A percentile compares a stretch with the other conserved stretches of the same genome.
These are phyloP conservation scores for Octomys mimax DNA, from an alignment of 2,797 vertebrate species.

Conservation along the genomic window DNA sequence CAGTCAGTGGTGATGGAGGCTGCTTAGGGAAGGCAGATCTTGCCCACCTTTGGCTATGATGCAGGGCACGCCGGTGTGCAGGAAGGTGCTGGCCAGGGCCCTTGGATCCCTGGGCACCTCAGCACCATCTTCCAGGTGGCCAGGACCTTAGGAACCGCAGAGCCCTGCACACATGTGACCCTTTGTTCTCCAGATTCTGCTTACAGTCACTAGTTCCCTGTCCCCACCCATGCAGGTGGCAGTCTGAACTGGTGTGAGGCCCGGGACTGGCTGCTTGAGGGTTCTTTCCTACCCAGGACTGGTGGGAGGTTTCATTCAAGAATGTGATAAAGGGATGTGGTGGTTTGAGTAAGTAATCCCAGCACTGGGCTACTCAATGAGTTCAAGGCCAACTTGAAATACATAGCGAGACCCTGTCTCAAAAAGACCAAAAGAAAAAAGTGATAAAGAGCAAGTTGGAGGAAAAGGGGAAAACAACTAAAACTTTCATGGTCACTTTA, in stretches of 20 bases:
- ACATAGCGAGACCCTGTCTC: neutral
- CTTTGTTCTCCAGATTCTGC: neutral
- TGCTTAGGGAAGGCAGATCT: neutral
- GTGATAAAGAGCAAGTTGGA: neutral
- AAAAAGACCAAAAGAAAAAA: neutral
- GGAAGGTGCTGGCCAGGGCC: neutral
- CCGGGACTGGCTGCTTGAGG: neutral
- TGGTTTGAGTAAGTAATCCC: neutral
- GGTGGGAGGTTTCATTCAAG: neutral
- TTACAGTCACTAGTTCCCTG: neutral
- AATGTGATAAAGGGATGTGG: neutral
- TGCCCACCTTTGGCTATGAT: neutral
- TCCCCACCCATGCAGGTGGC: neutral
- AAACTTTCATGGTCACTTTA: slow-evolving; percentile 41
- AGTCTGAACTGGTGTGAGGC: neutral
- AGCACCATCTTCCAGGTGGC: neutral
- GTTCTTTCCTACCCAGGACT: neutral
- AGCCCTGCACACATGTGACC: rapidly evolving
- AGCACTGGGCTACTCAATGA: neutral
- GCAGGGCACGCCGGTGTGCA: neutral
- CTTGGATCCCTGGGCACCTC: neutral
- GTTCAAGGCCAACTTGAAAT: neutral
- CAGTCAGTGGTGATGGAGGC: neutral
- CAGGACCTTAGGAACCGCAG: neutral
- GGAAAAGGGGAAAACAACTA: neutral